Conservation (phyloP, 2,797 vertebrate species). For the Melanotaenia nigrans region DNA sequence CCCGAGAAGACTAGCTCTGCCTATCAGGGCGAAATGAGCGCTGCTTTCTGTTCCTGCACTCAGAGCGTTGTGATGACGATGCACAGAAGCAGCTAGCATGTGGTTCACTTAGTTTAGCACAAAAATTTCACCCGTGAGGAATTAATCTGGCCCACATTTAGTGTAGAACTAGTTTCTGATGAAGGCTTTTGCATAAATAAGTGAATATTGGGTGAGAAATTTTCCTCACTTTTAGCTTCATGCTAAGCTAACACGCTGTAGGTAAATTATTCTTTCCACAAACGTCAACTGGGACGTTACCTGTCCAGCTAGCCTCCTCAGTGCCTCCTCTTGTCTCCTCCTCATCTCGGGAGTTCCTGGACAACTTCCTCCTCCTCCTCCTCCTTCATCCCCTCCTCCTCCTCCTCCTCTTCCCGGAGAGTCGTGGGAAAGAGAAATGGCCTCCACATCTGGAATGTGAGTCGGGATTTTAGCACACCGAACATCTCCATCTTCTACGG, state of each 20-base stretch:
- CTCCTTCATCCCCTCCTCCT: slow-evolving; percentile 88
- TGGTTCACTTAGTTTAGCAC: too few relatives aligned
- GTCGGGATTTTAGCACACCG: slow-evolving; percentile 1
- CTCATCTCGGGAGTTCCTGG: slow-evolving; percentile 94
- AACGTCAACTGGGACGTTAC: slow-evolving; percentile 66
- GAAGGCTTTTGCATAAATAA: too few relatives aligned
- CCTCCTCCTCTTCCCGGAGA: slow-evolving; percentile 86
- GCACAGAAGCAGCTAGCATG: too few relatives aligned
- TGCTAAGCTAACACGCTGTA: too few relatives aligned
- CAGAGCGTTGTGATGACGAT: too few relatives aligned
- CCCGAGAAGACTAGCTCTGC: too few relatives aligned
- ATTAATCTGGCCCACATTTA: not conserved
- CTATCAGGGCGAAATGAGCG: too few relatives aligned
- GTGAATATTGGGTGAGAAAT: too few relatives aligned
- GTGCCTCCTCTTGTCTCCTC: slow-evolving; percentile 90
- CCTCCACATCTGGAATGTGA: slow-evolving; percentile 83
- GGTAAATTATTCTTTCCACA: too few relatives aligned
- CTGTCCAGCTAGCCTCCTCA: slow-evolving; percentile 90
- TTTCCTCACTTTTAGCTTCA: too few relatives aligned
- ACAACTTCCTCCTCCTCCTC: slow-evolving; percentile 89
- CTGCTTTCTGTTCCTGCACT: too few relatives aligned
- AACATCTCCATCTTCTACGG: not conserved
- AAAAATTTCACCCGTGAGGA: too few relatives aligned
- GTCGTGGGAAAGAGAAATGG: slow-evolving; percentile 85
- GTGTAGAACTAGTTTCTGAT: not conserved